A percentile compares a stretch with the other conserved stretches of the same genome.
These are phyloP conservation scores for Lontra canadensis DNA, from an alignment of 2,113 vertebrate genomes.

Conservation along the genomic window DNA sequence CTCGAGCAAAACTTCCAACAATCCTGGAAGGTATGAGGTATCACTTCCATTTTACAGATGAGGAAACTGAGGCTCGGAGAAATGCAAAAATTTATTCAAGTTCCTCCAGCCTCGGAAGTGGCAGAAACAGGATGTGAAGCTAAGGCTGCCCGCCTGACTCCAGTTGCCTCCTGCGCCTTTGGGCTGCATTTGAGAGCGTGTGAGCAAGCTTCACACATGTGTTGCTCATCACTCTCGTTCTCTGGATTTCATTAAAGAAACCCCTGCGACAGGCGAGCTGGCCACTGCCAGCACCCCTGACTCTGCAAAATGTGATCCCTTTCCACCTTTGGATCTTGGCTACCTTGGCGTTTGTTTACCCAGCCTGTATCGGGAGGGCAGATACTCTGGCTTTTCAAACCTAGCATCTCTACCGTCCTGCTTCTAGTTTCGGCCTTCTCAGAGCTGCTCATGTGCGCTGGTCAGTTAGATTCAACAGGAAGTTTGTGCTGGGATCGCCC, in stretches of 20 bases:
- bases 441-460: neutral
- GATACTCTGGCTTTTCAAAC: neutral
- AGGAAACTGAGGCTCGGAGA: neutral
- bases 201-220: neutral
- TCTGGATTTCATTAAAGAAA: conserved; percentile 68
- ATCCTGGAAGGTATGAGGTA: neutral
- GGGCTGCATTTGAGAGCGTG: neutral
- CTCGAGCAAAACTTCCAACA: neutral
- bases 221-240: neutral
- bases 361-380: neutral
- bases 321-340: neutral
- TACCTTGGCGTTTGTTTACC: neutral
- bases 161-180: neutral
- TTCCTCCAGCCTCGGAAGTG: neutral
- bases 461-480: neutral
- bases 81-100: neutral
- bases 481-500: neutral
- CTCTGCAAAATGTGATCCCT: conserved; percentile 53
- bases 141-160: neutral
- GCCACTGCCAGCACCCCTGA: conserved; percentile 16
- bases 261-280: neutral
- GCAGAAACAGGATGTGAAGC: neutral
- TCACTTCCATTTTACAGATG: neutral
- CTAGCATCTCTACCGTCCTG: neutral
- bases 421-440: neutral